Base-by-base conservation (phyloP, 2,888 invertebrate species). In the Oligia strigilis region DNA sequence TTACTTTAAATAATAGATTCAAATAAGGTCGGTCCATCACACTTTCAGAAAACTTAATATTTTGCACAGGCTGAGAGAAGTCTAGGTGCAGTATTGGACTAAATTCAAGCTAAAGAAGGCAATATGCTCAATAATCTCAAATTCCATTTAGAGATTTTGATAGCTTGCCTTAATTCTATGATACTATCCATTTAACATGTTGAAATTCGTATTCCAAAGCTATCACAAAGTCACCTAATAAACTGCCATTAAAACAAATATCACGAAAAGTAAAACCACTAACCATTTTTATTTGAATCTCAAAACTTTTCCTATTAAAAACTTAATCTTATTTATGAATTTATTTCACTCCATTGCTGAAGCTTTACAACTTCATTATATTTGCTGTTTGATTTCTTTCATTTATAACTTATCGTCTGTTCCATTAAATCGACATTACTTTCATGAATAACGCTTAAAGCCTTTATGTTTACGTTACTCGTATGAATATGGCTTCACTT, bases 371-470 rank as follows among this genome's bases (percentile, higher is more conserved):
- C n/a, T 82, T 66, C 64, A 74, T 76, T 69, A 77, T 76, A 76
- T 80, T 78, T 66, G 60, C 43, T 66, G 52, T 81, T 83, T 83
- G 67, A 75, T 78, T 75, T 72, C 23, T 75, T 72, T 84, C 40
- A 74, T 80, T 80, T 78, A 66, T 73, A 78, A 60, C 46, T 72
- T 58, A 67, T 64, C 17, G 49, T 73, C 29, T 75, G 14, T 65
- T 83, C 71, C 69, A 58, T 78, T 82, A 75, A 60, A 85, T 79
- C 23, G 29, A 67, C n/a, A 58, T 77, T 36, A 65, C 52, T 77
- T 77, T 81, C 36, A 74, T 77, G 64, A 77, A 66, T 74, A 73
- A 65, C 19, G 49, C 43, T 58, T 52, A 74, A 74, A 74, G 43
- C 52, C 19, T n/a, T n/a, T n/a, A n/a, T 81, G 23, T 60, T 43